Conservation (phyloP, 2,888 invertebrate genomes). For the Pelosia muscerda region DNA sequence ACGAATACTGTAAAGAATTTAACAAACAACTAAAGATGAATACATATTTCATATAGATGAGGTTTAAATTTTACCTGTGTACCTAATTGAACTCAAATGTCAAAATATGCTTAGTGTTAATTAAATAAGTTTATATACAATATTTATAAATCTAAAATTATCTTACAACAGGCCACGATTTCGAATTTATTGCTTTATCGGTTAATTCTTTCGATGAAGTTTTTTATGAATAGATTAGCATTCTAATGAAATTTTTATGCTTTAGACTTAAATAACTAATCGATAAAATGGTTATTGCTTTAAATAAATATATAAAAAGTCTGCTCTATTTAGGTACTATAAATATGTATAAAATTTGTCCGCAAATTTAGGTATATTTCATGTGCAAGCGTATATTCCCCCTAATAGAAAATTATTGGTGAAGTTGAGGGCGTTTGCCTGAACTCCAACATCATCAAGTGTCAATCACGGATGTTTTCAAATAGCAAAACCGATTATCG, state of each 20-base stretch:
- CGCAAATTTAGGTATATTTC: slow-evolving; percentile 33
- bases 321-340: background rate
- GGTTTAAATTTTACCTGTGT: too few species aligned
- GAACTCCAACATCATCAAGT: slow-evolving; percentile 79
- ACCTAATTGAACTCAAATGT: too few species aligned
- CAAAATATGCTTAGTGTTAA: background rate
- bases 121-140: background rate
- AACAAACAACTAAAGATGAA: too few species aligned
- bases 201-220: background rate
- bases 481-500: slow-evolving; percentile 86
- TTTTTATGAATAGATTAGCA: background rate
- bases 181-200: too few species aligned
- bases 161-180: too few species aligned
- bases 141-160: too few species aligned
- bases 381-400: slow-evolving; percentile 54
- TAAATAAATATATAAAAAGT: too few species aligned
- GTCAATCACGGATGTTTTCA: slow-evolving; percentile 85
- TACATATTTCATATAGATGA: too few species aligned
- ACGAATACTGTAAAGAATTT: background rate
- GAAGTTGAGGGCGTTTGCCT: slow-evolving; percentile 68
- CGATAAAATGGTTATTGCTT: background rate
- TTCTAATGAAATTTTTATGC: too few species aligned
- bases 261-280: background rate
- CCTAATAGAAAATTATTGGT: slow-evolving; percentile 65
- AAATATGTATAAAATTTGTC: background rate